A percentile compares a stretch with the other conserved stretches of the same genome.
Conservation (phyloP, 2,888 invertebrate species). For the Cotesia congregata region DNA sequence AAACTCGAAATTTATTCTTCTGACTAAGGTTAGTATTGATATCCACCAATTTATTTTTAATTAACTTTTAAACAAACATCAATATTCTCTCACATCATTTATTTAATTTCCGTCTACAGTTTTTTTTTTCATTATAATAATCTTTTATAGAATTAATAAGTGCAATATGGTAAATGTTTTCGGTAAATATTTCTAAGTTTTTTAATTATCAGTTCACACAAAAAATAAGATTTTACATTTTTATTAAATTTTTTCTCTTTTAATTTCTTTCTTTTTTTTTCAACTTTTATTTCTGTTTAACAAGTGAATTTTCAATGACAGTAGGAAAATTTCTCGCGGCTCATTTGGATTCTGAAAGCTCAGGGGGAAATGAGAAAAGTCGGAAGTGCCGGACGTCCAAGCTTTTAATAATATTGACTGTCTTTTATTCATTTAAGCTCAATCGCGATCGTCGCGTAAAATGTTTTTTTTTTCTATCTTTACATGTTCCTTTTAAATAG, state of each 20-base stretch:
- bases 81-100: neutral
- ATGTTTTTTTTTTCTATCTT: constrained; percentile 16
- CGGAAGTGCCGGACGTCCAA: constrained; percentile 65
- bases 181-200: neutral
- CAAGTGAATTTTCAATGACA: constrained; percentile 22
- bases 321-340: constrained; percentile 32
- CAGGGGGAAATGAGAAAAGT: constrained; percentile 69
- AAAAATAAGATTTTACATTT: constrained; percentile 5
- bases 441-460: constrained; percentile 33
- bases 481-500: neutral
- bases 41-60: neutral
- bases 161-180: neutral
- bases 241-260: neutral
- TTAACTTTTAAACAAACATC: neutral
- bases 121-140: too few relatives aligned
- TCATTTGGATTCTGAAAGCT: constrained; percentile 55
- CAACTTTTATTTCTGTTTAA: neutral
- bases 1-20: neutral
- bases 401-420: constrained; percentile 67
- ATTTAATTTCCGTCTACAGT: too few relatives aligned
- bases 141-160: too few relatives aligned
- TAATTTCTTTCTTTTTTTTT: neutral
- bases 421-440: constrained; percentile 47
- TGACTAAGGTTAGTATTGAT: neutral
- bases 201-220: constrained; percentile 7